Evolutionary conservation across 2,797 vertebrate species (phyloP).

Genomic region (Sparidentex hasta): DNA sequence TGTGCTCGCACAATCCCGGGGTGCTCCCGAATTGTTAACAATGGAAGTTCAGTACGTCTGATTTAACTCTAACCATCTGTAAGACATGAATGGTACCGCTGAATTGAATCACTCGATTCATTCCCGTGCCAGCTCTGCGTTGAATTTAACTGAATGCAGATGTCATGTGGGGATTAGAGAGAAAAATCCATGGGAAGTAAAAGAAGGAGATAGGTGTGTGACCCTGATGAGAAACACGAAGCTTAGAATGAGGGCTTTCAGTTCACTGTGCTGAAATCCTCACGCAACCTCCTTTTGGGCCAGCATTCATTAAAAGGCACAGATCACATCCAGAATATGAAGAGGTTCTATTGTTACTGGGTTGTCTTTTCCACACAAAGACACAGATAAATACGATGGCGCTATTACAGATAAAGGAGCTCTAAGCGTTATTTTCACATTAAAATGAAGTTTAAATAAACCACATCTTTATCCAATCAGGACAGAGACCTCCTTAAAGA

Average conservation of each 20-base stretch:
- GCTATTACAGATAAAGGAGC: neutral
- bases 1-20: no score
- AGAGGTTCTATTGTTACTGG: neutral
- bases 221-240: neutral
- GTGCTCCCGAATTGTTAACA: no score
- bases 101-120: no score
- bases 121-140: no score
- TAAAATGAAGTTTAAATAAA: no score
- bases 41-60: no score
- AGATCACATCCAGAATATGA: neutral
- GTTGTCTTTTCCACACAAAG: neutral
- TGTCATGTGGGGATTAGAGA: neutral
- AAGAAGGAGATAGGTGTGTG: neutral
- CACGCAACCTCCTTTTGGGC: neutral
- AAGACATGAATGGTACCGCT: no score
- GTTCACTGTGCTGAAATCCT: neutral
- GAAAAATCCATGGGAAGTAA: neutral
- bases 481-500: no score
- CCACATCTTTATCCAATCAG: no score
- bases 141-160: no score
- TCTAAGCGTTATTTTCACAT: no score
- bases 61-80: no score
- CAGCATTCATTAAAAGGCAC: neutral
- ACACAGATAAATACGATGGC: neutral
- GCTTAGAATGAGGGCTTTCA: neutral